Conservation (phyloP, 2,888 invertebrate species). For the Lypha dubia region DNA sequence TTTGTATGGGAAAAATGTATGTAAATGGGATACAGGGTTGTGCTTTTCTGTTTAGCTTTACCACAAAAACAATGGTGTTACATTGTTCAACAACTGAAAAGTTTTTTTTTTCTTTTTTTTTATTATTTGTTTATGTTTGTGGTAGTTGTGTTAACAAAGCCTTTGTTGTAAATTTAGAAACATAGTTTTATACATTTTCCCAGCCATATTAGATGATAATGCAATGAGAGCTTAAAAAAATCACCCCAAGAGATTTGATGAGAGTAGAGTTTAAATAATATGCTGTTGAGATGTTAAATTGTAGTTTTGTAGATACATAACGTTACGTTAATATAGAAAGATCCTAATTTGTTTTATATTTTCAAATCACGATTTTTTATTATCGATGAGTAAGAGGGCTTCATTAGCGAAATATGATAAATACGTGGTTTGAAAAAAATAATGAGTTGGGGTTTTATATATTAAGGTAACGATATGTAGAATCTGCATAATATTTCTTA, state of each 20-base stretch:
- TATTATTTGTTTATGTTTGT: slow-evolving; percentile 6
- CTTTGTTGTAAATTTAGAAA: slow-evolving; percentile 18
- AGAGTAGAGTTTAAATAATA: slow-evolving; percentile 2
- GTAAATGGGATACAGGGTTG: slow-evolving; percentile 26
- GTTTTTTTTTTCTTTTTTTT: neutral
- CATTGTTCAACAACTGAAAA: slow-evolving; percentile 25
- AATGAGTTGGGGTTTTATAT: too few species aligned
- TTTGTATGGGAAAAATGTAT: slow-evolving; percentile 38
- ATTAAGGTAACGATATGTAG: too few species aligned
- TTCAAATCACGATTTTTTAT: too few species aligned
- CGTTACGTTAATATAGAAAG: too few species aligned
- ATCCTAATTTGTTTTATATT: too few species aligned
- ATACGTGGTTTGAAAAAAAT: too few species aligned
- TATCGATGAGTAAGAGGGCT: too few species aligned
- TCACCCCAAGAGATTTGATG: neutral
- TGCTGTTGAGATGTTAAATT: too few species aligned
- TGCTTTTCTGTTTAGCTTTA: slow-evolving; percentile 8
- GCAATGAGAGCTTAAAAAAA: slow-evolving; percentile 15
- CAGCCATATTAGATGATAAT: slow-evolving; percentile 40
- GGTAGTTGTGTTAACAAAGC: slow-evolving; percentile 11
- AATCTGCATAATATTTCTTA: too few species aligned
- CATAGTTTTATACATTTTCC: slow-evolving; percentile 21
- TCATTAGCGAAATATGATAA: too few species aligned
- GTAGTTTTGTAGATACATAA: too few species aligned
- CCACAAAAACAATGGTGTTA: slow-evolving; percentile 6